Base-by-base conservation (phyloP, 2,888 invertebrate species). In the Halictus ligatus region DNA sequence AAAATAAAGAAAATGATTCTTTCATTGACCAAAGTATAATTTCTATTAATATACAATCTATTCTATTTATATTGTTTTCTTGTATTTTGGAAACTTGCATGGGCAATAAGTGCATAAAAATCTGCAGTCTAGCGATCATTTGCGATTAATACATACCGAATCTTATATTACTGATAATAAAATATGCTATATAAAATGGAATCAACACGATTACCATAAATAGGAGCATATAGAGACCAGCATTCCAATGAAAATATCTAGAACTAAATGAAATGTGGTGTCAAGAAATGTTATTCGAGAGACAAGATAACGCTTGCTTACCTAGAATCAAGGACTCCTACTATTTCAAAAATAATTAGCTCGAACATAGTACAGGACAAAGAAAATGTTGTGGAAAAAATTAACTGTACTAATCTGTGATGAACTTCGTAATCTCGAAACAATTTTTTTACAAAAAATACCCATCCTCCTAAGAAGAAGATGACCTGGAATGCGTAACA, bases 361-460 rank as follows among this genome's bases (percentile, higher is more conserved):
- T 99, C 99, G 95, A 99, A 99, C 99, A 99, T 99, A 3, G 99
- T 99, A 94, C 99, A 99, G 43, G 99, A 99, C 25, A 99, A 96
- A 0, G 99, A 98, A 94, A 99, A 98, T 58, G 99, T 99, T 46
- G 98, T 96, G 0, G 99, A 99, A 95, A 99, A 99, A 94, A 99
- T 98, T 7, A 99, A 96, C 95, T 99, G 98, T 2, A 99, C 99
- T 84, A 98, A 96, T 85, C 98, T 97, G 94, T 99, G 99, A 92
- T 99, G 98, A 8, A 99, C 98, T 96, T 99, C 99, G 96, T 99
- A 99, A 95, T 99, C 99, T 89, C 98, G 97, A 95, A 99, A 99
- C 73, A 99, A 96, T 95, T 99, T 98, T 95, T 99, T 99, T 92
- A 99, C 98, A 94, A 99, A 99, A 95, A 99, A 99, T 85, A 99